Conservation (phyloP, 2,888 invertebrate genomes). For the Drosophila emarginata region DNA sequence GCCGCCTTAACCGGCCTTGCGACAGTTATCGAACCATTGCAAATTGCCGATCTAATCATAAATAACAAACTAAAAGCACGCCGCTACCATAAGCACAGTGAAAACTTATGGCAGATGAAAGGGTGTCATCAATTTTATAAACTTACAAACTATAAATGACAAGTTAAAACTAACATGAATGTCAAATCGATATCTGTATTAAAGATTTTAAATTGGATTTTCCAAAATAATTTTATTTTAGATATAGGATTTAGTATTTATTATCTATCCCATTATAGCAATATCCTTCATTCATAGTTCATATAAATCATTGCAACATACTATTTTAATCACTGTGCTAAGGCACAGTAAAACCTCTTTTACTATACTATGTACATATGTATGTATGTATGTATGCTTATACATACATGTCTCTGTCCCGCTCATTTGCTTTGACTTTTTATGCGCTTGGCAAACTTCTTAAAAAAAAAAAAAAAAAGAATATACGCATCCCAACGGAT, state of each 20-base stretch:
- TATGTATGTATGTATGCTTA: neutral
- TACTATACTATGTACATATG: neutral
- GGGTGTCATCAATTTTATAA: neutral
- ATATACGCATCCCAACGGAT: slow-evolving; percentile 11
- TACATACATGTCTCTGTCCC: neutral
- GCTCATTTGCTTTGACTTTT: neutral
- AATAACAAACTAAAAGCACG: slow-evolving; percentile 15
- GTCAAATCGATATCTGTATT: too few relatives aligned
- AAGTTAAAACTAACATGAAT: too few relatives aligned
- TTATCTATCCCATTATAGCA: too few relatives aligned
- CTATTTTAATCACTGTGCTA: neutral
- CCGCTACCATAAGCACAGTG: slow-evolving; percentile 34
- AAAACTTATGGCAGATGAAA: neutral
- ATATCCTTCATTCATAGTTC: neutral
- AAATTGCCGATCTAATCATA: slow-evolving; percentile 77
- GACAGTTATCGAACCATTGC: slow-evolving; percentile 78
- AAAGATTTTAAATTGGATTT: too few relatives aligned
- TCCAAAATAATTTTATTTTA: too few relatives aligned
- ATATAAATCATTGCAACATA: neutral
- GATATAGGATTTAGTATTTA: too few relatives aligned
- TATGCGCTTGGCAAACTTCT: neutral
- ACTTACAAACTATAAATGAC: too few relatives aligned
- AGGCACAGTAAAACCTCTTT: neutral
- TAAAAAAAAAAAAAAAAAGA: too few relatives aligned
- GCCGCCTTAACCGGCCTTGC: slow-evolving; percentile 49